Percentiles rank a stretch among this genome's conserved stretches.
These are phyloP conservation scores for Saccostrea glomerata DNA, from an alignment of 1,140 invertebrate species.

Conservation along the genomic window DNA sequence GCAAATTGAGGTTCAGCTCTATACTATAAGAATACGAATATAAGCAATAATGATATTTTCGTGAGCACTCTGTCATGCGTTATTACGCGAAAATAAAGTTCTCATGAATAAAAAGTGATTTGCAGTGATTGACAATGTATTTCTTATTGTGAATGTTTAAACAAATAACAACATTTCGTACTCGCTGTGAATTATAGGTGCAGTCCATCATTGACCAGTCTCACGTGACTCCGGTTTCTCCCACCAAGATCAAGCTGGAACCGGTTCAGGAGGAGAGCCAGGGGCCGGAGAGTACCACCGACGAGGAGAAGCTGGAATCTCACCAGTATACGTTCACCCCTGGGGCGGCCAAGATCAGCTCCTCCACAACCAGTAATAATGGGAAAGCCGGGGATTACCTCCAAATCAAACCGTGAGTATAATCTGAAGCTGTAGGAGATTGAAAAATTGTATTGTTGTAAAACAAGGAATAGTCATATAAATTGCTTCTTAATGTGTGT, in stretches of 20 bases:
- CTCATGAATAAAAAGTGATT: too few species aligned
- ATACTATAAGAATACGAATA: too few species aligned
- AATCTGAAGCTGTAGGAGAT: too few species aligned
- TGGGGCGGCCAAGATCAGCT: conserved; percentile 49
- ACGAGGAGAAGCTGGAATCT: conserved; percentile 65
- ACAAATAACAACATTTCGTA: background rate
- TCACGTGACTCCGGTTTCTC: conserved; percentile 83
- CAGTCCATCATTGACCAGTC: conserved; percentile 95
- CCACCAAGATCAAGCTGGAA: conserved; percentile 77
- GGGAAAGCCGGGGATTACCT: conserved; percentile 58
- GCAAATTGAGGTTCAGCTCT: too few species aligned
- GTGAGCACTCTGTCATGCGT: too few species aligned
- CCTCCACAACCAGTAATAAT: conserved; percentile 45
- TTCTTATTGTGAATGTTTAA: too few species aligned
- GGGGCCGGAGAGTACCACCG: conserved; percentile 62
- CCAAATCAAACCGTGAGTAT: conserved; percentile 71
- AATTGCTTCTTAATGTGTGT: too few species aligned
- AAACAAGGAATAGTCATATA: too few species aligned
- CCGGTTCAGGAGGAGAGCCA: conserved; percentile 70
- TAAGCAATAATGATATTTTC: too few species aligned
- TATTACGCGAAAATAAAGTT: too few species aligned
- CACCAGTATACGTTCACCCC: conserved; percentile 77
- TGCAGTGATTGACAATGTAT: too few species aligned
- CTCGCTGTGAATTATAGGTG: conserved; percentile 80
- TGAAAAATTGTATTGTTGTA: too few species aligned